phyloP scores from a whole-genome alignment of 2,113 vertebrate species.

The Apus apus region DNA sequence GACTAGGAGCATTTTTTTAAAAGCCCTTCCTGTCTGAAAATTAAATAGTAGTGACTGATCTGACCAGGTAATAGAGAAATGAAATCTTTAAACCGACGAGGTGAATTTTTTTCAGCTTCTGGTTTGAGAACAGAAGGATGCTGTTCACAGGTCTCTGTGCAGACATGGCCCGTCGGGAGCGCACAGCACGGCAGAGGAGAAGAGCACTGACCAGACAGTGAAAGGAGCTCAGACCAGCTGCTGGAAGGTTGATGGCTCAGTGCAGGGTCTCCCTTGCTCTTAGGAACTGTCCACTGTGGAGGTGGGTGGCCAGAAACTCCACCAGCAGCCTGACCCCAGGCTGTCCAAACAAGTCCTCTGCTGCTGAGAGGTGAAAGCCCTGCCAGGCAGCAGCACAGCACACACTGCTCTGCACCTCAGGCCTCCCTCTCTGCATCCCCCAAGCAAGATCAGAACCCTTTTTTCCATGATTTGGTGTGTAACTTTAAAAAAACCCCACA shows the following conservation, averaged over 20 bases:
- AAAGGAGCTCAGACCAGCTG: too few species aligned
- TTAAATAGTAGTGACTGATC: rapidly evolving
- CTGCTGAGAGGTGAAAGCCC: not conserved
- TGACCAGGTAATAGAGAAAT: rapidly evolving
- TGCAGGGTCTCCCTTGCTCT: not conserved
- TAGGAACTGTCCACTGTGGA: not conserved
- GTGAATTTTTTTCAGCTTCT: not conserved
- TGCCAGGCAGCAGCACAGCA: not conserved
- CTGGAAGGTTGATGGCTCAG: rapidly evolving
- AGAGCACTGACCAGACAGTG: not conserved
- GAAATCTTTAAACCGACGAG: not conserved
- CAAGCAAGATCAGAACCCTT: rapidly evolving
- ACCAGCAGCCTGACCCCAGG: not conserved
- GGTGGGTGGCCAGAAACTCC: not conserved
- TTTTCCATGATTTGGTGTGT: not conserved
- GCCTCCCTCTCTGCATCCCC: rapidly evolving
- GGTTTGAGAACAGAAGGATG: not conserved
- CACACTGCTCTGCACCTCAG: not conserved
- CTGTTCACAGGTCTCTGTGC: not conserved
- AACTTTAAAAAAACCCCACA: not conserved
- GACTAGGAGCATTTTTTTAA: not conserved
- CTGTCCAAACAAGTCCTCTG: not conserved
- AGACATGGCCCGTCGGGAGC: rapidly evolving
- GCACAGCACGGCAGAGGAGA: not conserved
- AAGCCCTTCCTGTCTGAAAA: not conserved